phyloP scores from a whole-genome alignment of 1,140 invertebrate species.

The Drosophila burlai region DNA sequence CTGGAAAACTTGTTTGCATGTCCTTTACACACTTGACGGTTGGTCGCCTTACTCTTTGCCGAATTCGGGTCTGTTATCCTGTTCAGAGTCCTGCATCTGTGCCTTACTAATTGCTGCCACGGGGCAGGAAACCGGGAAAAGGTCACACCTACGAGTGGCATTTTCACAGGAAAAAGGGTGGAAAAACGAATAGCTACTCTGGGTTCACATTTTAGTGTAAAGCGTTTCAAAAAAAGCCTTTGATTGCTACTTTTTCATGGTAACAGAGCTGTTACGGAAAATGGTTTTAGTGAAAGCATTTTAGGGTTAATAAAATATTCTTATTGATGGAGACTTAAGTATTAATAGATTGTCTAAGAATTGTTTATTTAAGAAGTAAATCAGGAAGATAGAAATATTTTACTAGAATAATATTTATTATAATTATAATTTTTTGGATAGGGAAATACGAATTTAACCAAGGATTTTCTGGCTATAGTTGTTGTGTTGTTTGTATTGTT shows the following conservation, averaged over 20 bases:
- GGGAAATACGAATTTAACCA: too few species aligned
- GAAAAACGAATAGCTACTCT: background rate
- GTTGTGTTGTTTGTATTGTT: too few species aligned
- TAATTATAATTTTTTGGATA: too few species aligned
- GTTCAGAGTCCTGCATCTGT: background rate
- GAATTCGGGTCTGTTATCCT: background rate
- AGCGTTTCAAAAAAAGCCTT: background rate
- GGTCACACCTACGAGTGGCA: conserved; percentile 10
- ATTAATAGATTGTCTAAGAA: too few species aligned
- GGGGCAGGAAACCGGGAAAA: background rate
- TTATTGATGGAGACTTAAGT: background rate
- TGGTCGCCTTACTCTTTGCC: background rate
- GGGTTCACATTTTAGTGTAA: background rate
- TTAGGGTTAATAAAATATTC: background rate
- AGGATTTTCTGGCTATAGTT: too few species aligned
- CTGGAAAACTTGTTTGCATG: background rate
- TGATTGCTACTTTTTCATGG: background rate
- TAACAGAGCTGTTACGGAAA: background rate
- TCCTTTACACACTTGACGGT: background rate
- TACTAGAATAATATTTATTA: too few species aligned
- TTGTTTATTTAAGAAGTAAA: too few species aligned
- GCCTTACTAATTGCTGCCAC: conserved; percentile 13
- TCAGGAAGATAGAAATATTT: too few species aligned
- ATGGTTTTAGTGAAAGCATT: background rate
- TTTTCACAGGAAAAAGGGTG: background rate